These are phyloP conservation scores for Glareola pratincola DNA, from an alignment of 2,113 vertebrate species.

Conservation along the genomic window DNA sequence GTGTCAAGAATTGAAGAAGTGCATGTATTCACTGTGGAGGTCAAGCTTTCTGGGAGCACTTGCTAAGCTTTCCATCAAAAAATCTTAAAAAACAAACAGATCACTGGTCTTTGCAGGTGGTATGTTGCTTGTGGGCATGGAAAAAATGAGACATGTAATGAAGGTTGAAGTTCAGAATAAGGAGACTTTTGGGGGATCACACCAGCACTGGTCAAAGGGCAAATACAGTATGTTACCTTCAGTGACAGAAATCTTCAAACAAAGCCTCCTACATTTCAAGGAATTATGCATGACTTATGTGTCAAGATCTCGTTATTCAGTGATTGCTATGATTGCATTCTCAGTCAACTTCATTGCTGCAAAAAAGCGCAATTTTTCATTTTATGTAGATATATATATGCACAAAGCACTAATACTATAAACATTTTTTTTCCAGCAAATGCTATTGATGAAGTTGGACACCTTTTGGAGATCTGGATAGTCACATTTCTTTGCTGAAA, in stretches of 20 bases:
- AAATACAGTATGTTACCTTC: not conserved
- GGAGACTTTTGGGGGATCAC: not conserved
- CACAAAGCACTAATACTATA: not conserved
- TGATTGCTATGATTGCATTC: not conserved
- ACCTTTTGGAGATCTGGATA: not conserved
- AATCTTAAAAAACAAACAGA: not conserved
- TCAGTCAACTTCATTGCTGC: not conserved
- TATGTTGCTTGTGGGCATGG: not conserved
- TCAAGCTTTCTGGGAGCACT: not conserved
- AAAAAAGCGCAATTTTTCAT: not conserved
- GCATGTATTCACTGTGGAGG: not conserved
- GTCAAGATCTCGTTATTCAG: not conserved
- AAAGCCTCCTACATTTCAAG: not conserved
- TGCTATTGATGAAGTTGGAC: not conserved
- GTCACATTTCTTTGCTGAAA: not conserved
- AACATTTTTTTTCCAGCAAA: not conserved
- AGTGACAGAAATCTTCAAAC: not conserved
- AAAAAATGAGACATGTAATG: not conserved
- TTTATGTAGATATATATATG: not conserved
- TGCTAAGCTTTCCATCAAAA: not conserved
- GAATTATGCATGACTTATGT: not conserved
- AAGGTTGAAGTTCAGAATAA: not conserved
- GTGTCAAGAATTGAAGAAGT: not conserved
- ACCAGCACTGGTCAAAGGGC: not conserved
- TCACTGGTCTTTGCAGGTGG: not conserved